Evolutionary conservation across 2,888 invertebrate genomes (phyloP).

Genomic region (Drosophila nigricruria): DNA sequence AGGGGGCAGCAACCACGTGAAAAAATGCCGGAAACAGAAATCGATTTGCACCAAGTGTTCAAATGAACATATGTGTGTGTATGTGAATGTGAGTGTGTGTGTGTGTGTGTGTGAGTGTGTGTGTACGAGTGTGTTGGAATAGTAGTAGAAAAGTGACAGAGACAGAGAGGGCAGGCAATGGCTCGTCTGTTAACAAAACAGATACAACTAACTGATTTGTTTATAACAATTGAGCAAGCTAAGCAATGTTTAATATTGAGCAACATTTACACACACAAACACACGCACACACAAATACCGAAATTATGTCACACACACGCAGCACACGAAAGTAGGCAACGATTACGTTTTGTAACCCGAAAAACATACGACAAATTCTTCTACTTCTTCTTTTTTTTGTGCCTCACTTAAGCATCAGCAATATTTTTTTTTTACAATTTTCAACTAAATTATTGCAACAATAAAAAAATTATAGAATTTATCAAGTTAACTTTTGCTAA

Average conservation of each 20-base stretch:
- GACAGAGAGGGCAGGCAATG: constrained; percentile 12
- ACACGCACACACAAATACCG: constrained; percentile 28
- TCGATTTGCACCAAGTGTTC: constrained; percentile 78
- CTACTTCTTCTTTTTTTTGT: not conserved
- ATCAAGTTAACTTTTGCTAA: constrained; percentile 3
- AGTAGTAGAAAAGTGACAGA: constrained; percentile 27
- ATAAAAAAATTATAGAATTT: constrained; percentile 9
- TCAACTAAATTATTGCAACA: constrained; percentile 8
- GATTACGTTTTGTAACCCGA: constrained; percentile 31
- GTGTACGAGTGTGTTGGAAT: constrained; percentile 11
- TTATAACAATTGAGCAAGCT: constrained; percentile 25
- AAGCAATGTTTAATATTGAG: not conserved
- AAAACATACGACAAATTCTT: constrained; percentile 7
- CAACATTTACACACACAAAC: not conserved
- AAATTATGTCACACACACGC: constrained; percentile 77
- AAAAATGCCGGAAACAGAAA: constrained; percentile 85
- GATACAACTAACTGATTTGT: constrained; percentile 11
- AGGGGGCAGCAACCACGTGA: constrained; percentile 80
- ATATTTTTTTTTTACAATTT: not conserved
- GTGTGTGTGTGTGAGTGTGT: constrained; percentile 3
- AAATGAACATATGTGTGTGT: constrained; percentile 40
- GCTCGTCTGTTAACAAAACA: constrained; percentile 9
- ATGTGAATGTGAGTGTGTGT: constrained; percentile 22
- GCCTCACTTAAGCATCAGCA: not conserved
- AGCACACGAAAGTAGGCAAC: constrained; percentile 77